Conservation (phyloP, 2,888 invertebrate species). For the Herminia tarsipennalis region DNA sequence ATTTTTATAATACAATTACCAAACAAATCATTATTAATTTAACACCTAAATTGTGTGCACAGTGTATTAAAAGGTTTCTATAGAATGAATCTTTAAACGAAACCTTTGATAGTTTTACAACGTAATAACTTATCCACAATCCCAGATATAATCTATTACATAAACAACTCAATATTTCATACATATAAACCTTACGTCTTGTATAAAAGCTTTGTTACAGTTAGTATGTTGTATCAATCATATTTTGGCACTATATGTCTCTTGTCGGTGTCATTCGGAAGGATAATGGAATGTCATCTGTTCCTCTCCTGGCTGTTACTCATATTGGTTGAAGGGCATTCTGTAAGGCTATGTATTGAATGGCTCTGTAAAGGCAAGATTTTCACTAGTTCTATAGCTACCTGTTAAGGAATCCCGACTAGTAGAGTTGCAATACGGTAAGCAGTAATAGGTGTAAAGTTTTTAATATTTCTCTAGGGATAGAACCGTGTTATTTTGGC, state of each 20-base stretch:
- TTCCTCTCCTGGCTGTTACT: not conserved
- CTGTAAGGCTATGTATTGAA: not conserved
- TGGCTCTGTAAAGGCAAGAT: too few species aligned
- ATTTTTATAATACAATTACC: too few species aligned
- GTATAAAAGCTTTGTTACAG: not conserved
- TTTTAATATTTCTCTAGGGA: too few species aligned
- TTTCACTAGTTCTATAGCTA: too few species aligned
- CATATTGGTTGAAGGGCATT: not conserved
- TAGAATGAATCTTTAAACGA: too few species aligned
- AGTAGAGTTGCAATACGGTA: too few species aligned
- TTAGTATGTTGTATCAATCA: conserved; percentile 32
- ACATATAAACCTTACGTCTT: conserved; percentile 3
- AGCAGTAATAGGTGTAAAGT: too few species aligned
- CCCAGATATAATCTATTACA: conserved; percentile 1
- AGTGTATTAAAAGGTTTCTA: too few species aligned
- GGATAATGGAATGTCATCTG: conserved; percentile 23
- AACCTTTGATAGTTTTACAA: too few species aligned
- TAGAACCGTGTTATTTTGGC: too few species aligned
- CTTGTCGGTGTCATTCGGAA: not conserved
- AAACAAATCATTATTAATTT: not conserved
- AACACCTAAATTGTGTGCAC: too few species aligned
- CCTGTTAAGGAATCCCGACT: too few species aligned
- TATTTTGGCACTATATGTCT: conserved; percentile 27
- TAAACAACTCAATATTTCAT: not conserved
- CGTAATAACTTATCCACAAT: not conserved